Evolutionary conservation across 2,113 vertebrate genomes (phyloP), one percentile per base, ranked within the genome.

Genomic region (Caretta caretta): DNA sequence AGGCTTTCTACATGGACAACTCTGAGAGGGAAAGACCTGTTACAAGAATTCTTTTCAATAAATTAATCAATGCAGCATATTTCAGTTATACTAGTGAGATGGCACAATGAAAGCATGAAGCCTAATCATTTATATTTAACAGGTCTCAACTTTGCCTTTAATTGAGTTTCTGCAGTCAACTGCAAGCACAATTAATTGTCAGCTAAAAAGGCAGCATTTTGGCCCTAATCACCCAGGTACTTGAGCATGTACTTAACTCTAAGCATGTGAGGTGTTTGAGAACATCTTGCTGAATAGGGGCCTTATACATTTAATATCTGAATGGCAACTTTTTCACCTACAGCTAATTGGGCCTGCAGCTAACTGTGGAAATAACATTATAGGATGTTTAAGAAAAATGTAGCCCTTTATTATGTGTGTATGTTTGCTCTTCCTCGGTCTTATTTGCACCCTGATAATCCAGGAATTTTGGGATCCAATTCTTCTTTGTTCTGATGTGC

Each of bases 381-480:
- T 14, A 27, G 25, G 5, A 87, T 46, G 31, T 16, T 92, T 38
- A 4, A 12, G 78, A 20, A 1, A 48, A 72, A 48, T 25, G 11
- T 27, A 78, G 75, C 22, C 42, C 25, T 78, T 78, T 25, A 27
- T 46, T 48, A 48, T 29, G 42, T 14, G 25, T 48, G n/a, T 22
- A 38, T 78, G 24, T 13, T n/a, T 35, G 4, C 3, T 13, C 75
- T 72, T 1, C 16, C 56, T 59, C 27, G 10, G 25, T 76, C 6
- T 76, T 46, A 9, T 50, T 24, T 13, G 12, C 35, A n/a, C 0
- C 0, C 0, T 0, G 75, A 1, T 50, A 93, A 83, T 35, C 56
- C 82, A 16, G 4, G 7, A 22, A 1, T 0, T 8, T 80, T 5
- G 24, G 80, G 48, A 29, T 2, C 6, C 6, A 38, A 5, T 0